Percentiles rank a stretch among this genome's conserved stretches.
phyloP scores from a whole-genome alignment of 2,797 vertebrate species.

The Cynodonichthys magdalenae region DNA sequence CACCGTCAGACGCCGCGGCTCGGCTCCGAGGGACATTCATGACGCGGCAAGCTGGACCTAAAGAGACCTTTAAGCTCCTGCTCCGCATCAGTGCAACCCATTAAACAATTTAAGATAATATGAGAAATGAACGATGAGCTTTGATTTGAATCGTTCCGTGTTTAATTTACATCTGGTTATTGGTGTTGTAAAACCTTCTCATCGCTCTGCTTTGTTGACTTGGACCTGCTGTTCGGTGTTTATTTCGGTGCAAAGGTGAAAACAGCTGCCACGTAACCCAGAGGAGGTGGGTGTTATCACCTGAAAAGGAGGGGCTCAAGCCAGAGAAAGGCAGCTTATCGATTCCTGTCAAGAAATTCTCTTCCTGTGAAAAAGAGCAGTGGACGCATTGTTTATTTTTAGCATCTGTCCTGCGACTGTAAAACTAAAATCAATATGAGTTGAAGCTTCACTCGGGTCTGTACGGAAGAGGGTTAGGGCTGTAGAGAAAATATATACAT shows the following conservation, averaged over 20 bases:
- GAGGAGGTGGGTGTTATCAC: neutral
- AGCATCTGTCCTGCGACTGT: neutral
- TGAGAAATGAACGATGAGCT: too few relatives aligned
- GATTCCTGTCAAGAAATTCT: neutral
- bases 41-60: slow-evolving; percentile 32
- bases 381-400: neutral
- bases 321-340: slow-evolving; percentile 7
- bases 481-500: too few relatives aligned
- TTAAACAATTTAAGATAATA: too few relatives aligned
- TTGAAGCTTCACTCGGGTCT: neutral
- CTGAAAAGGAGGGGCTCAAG: neutral
- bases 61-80: slow-evolving; percentile 56
- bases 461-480: too few relatives aligned
- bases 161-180: slow-evolving; percentile 23
- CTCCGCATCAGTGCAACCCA: slow-evolving; percentile 11
- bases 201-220: slow-evolving; percentile 53
- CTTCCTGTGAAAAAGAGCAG: neutral
- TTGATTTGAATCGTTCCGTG: neutral
- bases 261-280: neutral
- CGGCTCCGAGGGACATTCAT: slow-evolving; percentile 36
- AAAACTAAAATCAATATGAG: slow-evolving; percentile 16
- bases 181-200: slow-evolving; percentile 20
- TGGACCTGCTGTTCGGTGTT: slow-evolving; percentile 34
- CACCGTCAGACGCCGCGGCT: slow-evolving; percentile 35
- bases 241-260: slow-evolving; percentile 57